Percentiles rank a stretch among this genome's conserved stretches.
Evolutionary conservation across 2,888 invertebrate genomes (phyloP).

Genomic region (Ornithoptera priamus): DNA sequence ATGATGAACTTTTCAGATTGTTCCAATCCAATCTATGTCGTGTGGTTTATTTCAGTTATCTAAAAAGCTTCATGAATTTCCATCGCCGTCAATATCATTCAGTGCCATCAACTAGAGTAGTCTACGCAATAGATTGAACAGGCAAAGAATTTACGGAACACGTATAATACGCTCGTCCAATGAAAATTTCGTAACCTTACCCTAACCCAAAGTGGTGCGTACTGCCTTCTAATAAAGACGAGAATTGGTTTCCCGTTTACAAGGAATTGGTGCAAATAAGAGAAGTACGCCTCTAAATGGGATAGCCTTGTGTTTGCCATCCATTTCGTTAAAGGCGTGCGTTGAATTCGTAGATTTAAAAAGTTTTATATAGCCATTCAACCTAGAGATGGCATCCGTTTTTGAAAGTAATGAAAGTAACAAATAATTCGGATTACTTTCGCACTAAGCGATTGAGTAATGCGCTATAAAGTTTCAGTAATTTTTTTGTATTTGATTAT

Average conservation of each 20-base stretch:
- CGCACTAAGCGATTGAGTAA: neutral
- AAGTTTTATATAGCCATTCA: slow-evolving; percentile 19
- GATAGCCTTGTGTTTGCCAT: slow-evolving; percentile 30
- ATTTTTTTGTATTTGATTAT: neutral
- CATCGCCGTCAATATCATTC: slow-evolving; percentile 24
- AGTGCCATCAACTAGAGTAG: slow-evolving; percentile 24
- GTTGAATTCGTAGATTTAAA: slow-evolving; percentile 28
- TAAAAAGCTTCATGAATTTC: slow-evolving; percentile 24
- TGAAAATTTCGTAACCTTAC: slow-evolving; percentile 12
- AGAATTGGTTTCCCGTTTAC: slow-evolving; percentile 1
- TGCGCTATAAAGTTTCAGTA: neutral
- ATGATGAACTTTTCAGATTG: neutral
- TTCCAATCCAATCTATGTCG: slow-evolving; percentile 14
- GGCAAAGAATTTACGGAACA: slow-evolving; percentile 23
- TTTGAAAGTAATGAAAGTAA: neutral
- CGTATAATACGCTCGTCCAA: slow-evolving; percentile 18
- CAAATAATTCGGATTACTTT: neutral
- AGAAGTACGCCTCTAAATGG: slow-evolving; percentile 22
- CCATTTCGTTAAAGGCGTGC: slow-evolving; percentile 29
- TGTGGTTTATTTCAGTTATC: slow-evolving; percentile 18
- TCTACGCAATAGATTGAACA: slow-evolving; percentile 18
- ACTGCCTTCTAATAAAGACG: neutral
- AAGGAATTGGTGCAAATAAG: slow-evolving; percentile 22
- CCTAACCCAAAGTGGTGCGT: slow-evolving; percentile 8
- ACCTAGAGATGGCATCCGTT: neutral